Percentiles rank a stretch among this genome's conserved stretches.
phyloP scores from a whole-genome alignment of 1,140 invertebrate genomes.

The Dreissena rostriformis region DNA sequence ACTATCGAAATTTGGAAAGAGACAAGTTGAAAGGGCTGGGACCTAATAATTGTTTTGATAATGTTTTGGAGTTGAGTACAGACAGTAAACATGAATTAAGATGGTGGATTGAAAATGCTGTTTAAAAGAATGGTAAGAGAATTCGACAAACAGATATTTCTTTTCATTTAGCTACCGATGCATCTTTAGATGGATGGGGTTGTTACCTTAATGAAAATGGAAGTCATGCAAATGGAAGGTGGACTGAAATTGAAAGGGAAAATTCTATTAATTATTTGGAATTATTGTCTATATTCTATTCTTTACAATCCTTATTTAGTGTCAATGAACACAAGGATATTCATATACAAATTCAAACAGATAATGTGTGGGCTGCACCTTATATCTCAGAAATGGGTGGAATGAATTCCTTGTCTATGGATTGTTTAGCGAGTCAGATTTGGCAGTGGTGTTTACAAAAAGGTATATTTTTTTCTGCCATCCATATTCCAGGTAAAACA shows the following conservation, averaged over 20 bases:
- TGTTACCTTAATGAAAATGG: neutral
- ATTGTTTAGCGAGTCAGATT: conserved; percentile 12
- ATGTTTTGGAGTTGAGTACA: neutral
- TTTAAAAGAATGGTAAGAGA: neutral
- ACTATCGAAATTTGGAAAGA: neutral
- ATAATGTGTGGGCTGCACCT: conserved; percentile 39
- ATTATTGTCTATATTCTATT: conserved; percentile 21
- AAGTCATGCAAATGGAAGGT: neutral
- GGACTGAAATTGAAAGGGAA: neutral
- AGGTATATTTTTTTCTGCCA: conserved; percentile 41
- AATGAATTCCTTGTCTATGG: neutral
- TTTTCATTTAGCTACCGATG: neutral
- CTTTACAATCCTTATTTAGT: conserved; percentile 3
- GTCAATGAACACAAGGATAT: neutral
- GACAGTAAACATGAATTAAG: neutral
- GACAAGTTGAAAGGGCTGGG: neutral
- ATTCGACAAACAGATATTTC: neutral
- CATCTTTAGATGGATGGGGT: conserved; percentile 14
- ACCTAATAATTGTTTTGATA: neutral
- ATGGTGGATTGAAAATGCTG: neutral
- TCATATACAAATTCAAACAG: conserved; percentile 11
- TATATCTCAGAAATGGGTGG: conserved; percentile 48
- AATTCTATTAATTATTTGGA: conserved; percentile 26
- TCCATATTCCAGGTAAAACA: conserved; percentile 31
- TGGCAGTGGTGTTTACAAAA: conserved; percentile 46